A percentile compares a stretch with the other conserved stretches of the same genome.
Evolutionary conservation across 2,797 vertebrate genomes (phyloP).

Genomic region (Pseudomugil tenellus): DNA sequence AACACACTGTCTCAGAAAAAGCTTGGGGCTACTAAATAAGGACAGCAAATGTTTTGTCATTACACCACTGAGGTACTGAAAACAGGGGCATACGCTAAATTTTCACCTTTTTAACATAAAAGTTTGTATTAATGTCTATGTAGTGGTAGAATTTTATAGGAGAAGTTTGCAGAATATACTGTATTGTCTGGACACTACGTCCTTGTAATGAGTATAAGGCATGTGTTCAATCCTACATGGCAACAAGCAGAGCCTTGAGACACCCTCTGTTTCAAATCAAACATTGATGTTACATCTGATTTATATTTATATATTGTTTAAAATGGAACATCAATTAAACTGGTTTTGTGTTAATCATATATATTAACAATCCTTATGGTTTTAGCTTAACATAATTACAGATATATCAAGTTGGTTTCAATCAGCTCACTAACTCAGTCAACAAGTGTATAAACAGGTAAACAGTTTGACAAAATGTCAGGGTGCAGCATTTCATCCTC

Average conservation of each 20-base stretch:
- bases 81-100: not conserved
- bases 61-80: not conserved
- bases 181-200: not conserved
- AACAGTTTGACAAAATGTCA: not conserved
- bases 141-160: not conserved
- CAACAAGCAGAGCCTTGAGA: not conserved
- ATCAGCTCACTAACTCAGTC: not conserved
- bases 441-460: not conserved
- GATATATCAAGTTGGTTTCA: not conserved
- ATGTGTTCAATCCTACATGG: not conserved
- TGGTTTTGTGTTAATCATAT: not conserved
- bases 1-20: constrained; percentile 12
- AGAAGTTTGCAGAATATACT: not conserved
- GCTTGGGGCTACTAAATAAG: constrained; percentile 25
- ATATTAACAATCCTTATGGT: not conserved
- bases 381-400: not conserved
- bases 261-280: not conserved
- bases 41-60: constrained; percentile 12
- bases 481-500: not conserved
- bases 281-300: not conserved
- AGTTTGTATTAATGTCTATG: not conserved
- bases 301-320: not conserved
- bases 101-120: not conserved
- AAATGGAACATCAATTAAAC: not conserved
- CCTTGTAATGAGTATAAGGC: not conserved